A percentile compares a stretch with the other conserved stretches of the same genome.
phyloP scores from a whole-genome alignment of 2,113 vertebrate genomes.

The Nyctereutes procyonoides region DNA sequence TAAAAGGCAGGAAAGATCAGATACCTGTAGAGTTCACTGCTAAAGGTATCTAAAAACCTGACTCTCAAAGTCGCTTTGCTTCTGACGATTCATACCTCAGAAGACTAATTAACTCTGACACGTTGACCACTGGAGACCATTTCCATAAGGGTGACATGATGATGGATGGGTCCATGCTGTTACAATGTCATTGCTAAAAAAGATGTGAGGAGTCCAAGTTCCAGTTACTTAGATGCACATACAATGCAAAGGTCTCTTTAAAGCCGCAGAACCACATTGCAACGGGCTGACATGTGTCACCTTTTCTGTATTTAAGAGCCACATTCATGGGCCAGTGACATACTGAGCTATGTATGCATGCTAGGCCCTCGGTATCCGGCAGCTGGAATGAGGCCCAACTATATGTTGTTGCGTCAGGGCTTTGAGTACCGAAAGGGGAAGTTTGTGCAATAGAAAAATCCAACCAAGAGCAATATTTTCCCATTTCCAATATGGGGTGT shows the following conservation, averaged over 20 bases:
- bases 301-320: constrained; percentile 53
- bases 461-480: not conserved
- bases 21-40: constrained; percentile 72
- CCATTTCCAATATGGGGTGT: not conserved
- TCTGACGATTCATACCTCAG: constrained; percentile 80
- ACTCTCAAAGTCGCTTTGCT: constrained; percentile 84
- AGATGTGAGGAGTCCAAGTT: constrained; percentile 78
- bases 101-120: constrained; percentile 87
- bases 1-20: constrained; percentile 75
- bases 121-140: constrained; percentile 85
- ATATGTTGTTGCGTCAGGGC: not conserved
- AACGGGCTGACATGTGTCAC: constrained; percentile 55
- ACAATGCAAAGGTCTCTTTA: constrained; percentile 78
- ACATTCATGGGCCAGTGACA: constrained; percentile 1
- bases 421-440: not conserved
- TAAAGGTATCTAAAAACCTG: constrained; percentile 74
- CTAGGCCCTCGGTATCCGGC: not conserved
- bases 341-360: not conserved
- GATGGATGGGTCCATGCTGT: constrained; percentile 84
- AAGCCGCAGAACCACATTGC: constrained; percentile 70
- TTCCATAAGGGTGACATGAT: constrained; percentile 79
- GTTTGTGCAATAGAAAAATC: not conserved
- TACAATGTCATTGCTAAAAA: constrained; percentile 71
- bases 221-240: constrained; percentile 80
- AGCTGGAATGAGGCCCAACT: not conserved